Evolutionary conservation across 2,888 invertebrate species (phyloP).

Genomic region (Drosophila demipolita): DNA sequence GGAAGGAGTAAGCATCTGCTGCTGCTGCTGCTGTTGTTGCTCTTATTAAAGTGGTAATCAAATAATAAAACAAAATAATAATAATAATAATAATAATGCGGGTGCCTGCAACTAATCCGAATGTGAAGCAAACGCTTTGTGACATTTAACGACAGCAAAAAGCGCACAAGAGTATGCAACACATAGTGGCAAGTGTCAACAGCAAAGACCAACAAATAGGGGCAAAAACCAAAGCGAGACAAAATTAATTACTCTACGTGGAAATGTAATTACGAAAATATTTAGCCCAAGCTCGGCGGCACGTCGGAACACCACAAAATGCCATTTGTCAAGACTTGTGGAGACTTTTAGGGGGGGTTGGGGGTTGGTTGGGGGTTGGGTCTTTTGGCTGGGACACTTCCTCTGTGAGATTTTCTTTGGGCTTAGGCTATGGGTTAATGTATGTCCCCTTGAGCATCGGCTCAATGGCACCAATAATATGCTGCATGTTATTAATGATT

Average conservation of each 20-base stretch:
- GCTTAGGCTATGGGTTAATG: constrained; percentile 52
- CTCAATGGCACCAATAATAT: constrained; percentile 67
- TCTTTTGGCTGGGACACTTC: not conserved
- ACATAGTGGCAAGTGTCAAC: constrained; percentile 81
- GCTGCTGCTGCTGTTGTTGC: not conserved
- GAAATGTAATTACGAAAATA: constrained; percentile 85
- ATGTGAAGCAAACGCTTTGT: constrained; percentile 44
- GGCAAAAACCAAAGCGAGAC: constrained; percentile 75
- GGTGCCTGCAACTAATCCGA: constrained; percentile 58
- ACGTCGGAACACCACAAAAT: constrained; percentile 70
- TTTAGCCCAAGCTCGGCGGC: constrained; percentile 78
- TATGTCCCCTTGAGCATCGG: constrained; percentile 18
- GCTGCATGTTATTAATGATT: constrained; percentile 79
- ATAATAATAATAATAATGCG: constrained; percentile 56
- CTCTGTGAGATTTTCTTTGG: constrained; percentile 55
- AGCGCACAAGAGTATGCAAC: constrained; percentile 73
- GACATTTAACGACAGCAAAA: constrained; percentile 65
- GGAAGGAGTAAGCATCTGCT: constrained; percentile 43
- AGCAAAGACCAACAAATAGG: constrained; percentile 5
- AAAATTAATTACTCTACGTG: constrained; percentile 84
- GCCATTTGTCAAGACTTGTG: constrained; percentile 74
- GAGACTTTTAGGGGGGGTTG: not conserved
- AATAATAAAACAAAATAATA: constrained; percentile 66
- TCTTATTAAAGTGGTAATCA: constrained; percentile 46
- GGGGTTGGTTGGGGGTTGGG: not conserved